phyloP scores from a whole-genome alignment of 2,113 vertebrate genomes.

The Gallinago paraguaiae region DNA sequence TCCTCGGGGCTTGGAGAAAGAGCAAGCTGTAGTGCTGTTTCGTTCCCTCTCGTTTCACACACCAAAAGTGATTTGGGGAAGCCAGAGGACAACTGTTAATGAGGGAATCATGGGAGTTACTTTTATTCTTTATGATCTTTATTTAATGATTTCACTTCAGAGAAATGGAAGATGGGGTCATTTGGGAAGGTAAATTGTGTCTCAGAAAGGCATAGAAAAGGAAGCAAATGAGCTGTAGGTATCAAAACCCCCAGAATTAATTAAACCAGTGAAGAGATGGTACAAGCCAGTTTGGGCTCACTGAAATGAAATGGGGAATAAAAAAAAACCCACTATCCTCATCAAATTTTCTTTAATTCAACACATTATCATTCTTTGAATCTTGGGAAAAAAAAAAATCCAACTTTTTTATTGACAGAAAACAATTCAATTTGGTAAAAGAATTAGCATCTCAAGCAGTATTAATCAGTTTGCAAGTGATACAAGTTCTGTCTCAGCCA shows the following conservation, averaged over 20 bases:
- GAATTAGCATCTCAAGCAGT: not conserved
- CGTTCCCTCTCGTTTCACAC: rapidly evolving
- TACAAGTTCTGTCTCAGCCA: not conserved
- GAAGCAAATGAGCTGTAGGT: not conserved
- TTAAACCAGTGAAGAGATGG: not conserved
- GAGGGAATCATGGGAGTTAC: not conserved
- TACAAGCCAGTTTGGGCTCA: not conserved
- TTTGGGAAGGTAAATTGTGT: not conserved
- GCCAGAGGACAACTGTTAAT: not conserved
- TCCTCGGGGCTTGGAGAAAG: not conserved
- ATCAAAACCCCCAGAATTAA: not conserved
- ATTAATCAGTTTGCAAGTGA: not conserved
- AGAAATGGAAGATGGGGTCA: not conserved
- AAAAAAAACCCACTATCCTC: not conserved
- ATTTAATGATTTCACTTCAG: constrained; percentile 13
- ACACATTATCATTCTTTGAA: not conserved
- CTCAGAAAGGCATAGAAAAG: not conserved
- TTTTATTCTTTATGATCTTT: constrained; percentile 20
- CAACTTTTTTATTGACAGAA: not conserved
- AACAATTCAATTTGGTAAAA: not conserved
- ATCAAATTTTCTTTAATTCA: not conserved
- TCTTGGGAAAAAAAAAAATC: not conserved
- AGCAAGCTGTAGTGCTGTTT: not conserved
- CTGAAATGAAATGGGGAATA: not conserved
- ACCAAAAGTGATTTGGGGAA: rapidly evolving